A percentile compares a stretch with the other conserved stretches of the same genome.
Evolutionary conservation across 2,797 vertebrate species (phyloP).

Genomic region (Scyliorhinus canicula): DNA sequence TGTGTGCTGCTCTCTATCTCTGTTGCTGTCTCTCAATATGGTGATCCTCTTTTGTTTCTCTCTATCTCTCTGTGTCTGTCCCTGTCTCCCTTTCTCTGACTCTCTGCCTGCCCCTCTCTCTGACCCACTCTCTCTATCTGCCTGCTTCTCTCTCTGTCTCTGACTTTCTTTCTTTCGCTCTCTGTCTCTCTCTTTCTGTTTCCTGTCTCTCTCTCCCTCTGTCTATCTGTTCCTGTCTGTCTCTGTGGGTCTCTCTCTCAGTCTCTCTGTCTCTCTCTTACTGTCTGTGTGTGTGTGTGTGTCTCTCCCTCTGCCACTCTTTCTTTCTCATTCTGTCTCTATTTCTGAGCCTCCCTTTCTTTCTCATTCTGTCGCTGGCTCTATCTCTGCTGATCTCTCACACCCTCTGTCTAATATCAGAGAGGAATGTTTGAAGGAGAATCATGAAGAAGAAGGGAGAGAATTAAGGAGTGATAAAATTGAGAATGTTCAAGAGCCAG

Average conservation of each 20-base stretch:
- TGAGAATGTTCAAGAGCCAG: no score
- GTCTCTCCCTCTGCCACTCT: neutral
- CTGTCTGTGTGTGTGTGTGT: neutral
- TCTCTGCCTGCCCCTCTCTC: slow-evolving; percentile 59
- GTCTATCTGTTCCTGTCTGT: no score
- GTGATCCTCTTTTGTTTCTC: slow-evolving; percentile 60
- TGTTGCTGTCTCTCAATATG: no score
- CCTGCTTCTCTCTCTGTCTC: slow-evolving; percentile 35
- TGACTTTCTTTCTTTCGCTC: no score
- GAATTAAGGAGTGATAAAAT: no score
- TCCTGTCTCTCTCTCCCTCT: no score
- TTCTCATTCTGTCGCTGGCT: neutral
- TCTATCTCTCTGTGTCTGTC: slow-evolving; percentile 69
- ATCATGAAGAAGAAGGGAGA: no score
- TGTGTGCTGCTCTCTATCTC: no score
- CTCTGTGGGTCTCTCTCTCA: no score
- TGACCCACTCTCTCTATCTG: slow-evolving; percentile 60
- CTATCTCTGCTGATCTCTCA: neutral
- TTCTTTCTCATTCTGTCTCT: neutral
- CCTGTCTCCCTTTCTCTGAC: slow-evolving; percentile 60
- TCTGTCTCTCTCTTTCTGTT: no score
- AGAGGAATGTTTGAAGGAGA: no score
- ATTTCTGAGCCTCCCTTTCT: neutral
- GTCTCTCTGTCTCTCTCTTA: neutral
- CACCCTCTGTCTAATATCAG: no score